These are phyloP conservation scores for Pipistrellus pygmaeus DNA, from an alignment of 2,797 vertebrate genomes.

Conservation along the genomic window DNA sequence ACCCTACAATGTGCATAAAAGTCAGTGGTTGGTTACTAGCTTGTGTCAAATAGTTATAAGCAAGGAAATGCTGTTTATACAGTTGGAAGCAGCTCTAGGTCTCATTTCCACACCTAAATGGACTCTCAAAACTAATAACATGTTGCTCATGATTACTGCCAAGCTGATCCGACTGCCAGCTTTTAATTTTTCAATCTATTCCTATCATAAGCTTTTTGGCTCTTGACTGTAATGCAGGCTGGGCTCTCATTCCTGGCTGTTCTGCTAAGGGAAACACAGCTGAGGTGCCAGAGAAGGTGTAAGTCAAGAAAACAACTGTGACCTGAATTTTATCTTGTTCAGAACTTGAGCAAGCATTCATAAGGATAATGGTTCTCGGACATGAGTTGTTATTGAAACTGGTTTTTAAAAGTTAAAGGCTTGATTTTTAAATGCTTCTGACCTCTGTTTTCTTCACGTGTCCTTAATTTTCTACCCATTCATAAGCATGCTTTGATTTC, in stretches of 20 bases:
- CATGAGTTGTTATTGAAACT: background rate
- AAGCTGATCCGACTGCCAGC: background rate
- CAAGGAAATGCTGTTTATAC: background rate
- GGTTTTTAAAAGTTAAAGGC: constrained; percentile 14
- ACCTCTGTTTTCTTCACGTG: background rate
- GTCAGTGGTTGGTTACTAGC: background rate
- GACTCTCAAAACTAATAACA: background rate
- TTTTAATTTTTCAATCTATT: constrained; percentile 4
- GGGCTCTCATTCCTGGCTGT: background rate
- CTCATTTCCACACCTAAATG: background rate
- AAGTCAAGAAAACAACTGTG: background rate
- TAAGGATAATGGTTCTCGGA: background rate
- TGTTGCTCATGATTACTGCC: background rate
- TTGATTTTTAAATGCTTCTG: constrained; percentile 5
- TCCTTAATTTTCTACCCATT: background rate
- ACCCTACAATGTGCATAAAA: background rate
- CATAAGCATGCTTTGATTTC: background rate
- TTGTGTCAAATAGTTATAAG: background rate
- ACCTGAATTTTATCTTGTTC: constrained; percentile 11
- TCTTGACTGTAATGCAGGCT: background rate
- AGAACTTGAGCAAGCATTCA: constrained; percentile 4
- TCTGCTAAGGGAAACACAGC: constrained; percentile 4
- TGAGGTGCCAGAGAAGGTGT: background rate
- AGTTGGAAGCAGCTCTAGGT: background rate
- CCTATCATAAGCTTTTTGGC: constrained; percentile 6